These are phyloP conservation scores for Anniella stebbinsi DNA, from an alignment of 2,797 vertebrate genomes.

Conservation along the genomic window DNA sequence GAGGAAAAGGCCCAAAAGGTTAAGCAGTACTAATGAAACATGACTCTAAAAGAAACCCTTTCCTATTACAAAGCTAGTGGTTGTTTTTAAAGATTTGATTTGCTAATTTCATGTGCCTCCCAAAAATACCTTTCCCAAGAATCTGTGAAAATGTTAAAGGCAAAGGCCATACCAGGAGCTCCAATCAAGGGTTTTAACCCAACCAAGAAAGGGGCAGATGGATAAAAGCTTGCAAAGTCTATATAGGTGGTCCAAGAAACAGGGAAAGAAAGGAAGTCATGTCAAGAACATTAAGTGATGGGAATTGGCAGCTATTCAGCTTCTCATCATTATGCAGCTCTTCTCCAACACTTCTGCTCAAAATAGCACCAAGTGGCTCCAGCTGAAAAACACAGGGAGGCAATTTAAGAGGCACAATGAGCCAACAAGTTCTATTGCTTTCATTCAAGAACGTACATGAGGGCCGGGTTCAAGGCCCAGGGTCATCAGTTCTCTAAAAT, in stretches of 20 bases:
- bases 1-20: background rate
- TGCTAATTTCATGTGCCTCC: background rate
- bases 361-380: conserved; percentile 14
- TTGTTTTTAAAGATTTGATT: background rate
- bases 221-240: background rate
- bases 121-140: background rate
- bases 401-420: background rate
- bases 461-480: background rate
- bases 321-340: conserved; percentile 5
- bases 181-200: background rate
- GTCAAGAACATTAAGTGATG: conserved; percentile 24
- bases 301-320: background rate
- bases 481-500: background rate
- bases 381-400: conserved; percentile 17
- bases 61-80: background rate
- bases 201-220: background rate
- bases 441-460: background rate
- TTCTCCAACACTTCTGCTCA: conserved; percentile 8
- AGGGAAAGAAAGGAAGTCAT: background rate
- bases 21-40: background rate
- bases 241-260: background rate
- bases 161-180: background rate
- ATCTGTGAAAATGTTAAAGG: background rate
- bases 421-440: background rate
- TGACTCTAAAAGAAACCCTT: background rate